Percentiles rank a stretch among this genome's conserved stretches.
phyloP scores from a whole-genome alignment of 2,888 invertebrate genomes.

The Callyntrura sp. region DNA sequence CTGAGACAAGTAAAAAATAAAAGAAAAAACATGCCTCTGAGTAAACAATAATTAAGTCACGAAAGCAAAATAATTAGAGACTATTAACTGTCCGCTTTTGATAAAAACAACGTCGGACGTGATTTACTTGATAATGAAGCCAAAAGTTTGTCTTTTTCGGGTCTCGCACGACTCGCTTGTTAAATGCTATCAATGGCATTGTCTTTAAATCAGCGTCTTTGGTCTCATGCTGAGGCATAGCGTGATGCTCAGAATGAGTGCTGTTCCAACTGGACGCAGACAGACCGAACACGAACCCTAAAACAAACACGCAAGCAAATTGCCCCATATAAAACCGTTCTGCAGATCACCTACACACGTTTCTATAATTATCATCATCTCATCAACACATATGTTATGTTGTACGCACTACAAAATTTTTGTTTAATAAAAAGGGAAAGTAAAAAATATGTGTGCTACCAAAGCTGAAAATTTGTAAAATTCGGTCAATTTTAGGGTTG shows the following conservation, averaged over 20 bases:
- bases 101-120: background rate
- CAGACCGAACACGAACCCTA: conserved; percentile 81
- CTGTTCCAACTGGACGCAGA: conserved; percentile 80
- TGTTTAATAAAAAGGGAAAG: background rate
- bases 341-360: background rate
- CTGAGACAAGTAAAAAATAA: conserved; percentile 8
- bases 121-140: conserved; percentile 80
- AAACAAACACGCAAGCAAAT: conserved; percentile 25
- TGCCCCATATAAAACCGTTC: background rate
- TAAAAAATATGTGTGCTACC: conserved; percentile 60
- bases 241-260: conserved; percentile 82
- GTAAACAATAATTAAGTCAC: background rate
- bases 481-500: conserved; percentile 79
- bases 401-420: no score
- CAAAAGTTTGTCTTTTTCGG: conserved; percentile 81
- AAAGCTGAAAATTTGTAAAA: conserved; percentile 80
- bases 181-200: conserved; percentile 82
- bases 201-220: conserved; percentile 82
- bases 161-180: conserved; percentile 77
- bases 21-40: background rate
- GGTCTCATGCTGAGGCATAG: conserved; percentile 82
- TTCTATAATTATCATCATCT: conserved; percentile 7
- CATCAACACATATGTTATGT: background rate
- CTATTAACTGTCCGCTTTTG: background rate
- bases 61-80: background rate